Base-by-base conservation (phyloP, 2,888 invertebrate genomes). In the Caenorhabditis sp. region DNA sequence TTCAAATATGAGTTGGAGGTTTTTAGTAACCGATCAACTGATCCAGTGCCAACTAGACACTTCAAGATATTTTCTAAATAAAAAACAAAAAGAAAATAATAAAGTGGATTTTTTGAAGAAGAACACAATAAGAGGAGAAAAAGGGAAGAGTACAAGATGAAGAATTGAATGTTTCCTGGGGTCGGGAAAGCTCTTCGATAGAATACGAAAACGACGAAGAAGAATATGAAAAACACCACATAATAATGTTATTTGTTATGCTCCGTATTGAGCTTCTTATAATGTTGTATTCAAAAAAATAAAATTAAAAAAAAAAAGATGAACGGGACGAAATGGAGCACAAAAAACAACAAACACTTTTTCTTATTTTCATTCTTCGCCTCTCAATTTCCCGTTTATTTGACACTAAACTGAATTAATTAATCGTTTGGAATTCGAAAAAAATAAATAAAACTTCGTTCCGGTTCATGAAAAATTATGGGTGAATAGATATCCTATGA, bases 101-200 rank as follows among this genome's bases (percentile, higher is more conserved):
- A 50, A 21, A 26, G 49, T n/a, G 57, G 49, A n/a, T 27, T n/a
- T 12, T 7, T 26, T 27, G 17, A 52, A 26, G 54, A 31, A 31
- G 56, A 36, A 1, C 21, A 21, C 3, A 23, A 56, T 38, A 21
- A 26, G 20, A 50, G 43, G 26, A 26, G 25, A 7, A 52, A 60
- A 17, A 20, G 26, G 50, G 21, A 21, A 52, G 59, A 63, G 63
- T 63, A 63, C 68, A 68, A 26, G 63, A 68, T 50, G 63, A 68
- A 43, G 43, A 43, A 14, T 43, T 43, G 43, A 43, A 43, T 43
- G 43, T 43, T 43, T 43, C 43, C 43, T 43, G 43, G 12, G 43
- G 43, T 17, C 14, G 14, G 63, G 26, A 43, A 27, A 27, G 50
- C 14, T 4, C 4, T 31, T 31, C 31, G 4, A n/a, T 10, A 31